Evolutionary conservation across 2,888 invertebrate species (phyloP), one percentile per base, ranked within the genome.

Genomic region (Agrotis puta): DNA sequence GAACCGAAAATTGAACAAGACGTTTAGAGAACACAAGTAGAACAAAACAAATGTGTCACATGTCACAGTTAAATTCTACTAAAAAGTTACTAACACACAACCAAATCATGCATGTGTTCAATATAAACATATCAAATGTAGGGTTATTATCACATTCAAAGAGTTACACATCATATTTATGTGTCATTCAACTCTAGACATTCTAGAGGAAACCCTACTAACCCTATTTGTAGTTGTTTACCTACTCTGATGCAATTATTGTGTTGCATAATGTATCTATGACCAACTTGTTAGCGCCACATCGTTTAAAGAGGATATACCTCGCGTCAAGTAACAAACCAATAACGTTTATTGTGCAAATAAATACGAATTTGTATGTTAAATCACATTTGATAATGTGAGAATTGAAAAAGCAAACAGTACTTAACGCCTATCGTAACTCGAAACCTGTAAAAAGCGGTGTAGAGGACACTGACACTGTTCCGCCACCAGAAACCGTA

Each of bases 401-500:
- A 57, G 53, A 80, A 82, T 67, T 69, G 27, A 64, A 66, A 39
- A n/a, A 47, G 43, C 50, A 70, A 67, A 74, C 66, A 59, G 24
- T 57, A 43, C 48, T 75, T 56, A 58, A 58, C n/a, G 56, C 13
- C 5, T 22, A 20, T 70, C 33, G 33, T 70, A 59, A 71, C 45
- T 53, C 45, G 51, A 67, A 76, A 79, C 58, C 70, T 73, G 73
- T 70, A 74, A 81, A 84, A 72, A 81, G 53, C 64, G 67, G 66
- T 79, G 76, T 63, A 74, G 90, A 90, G 93, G 91, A 90, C 93
- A 91, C 86, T 92, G 89, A 94, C 95, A 91, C 85, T 90, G 94
- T 94, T 92, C 93, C 92, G 90, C 87, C 89, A 87, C 85, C 88
- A 92, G 89, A 88, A 83, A 95, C 92, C 94, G 94, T 94, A 92